Evolutionary conservation across 2,797 vertebrate genomes (phyloP), one percentile per base, ranked within the genome.

Genomic region (Amniataba percoides): DNA sequence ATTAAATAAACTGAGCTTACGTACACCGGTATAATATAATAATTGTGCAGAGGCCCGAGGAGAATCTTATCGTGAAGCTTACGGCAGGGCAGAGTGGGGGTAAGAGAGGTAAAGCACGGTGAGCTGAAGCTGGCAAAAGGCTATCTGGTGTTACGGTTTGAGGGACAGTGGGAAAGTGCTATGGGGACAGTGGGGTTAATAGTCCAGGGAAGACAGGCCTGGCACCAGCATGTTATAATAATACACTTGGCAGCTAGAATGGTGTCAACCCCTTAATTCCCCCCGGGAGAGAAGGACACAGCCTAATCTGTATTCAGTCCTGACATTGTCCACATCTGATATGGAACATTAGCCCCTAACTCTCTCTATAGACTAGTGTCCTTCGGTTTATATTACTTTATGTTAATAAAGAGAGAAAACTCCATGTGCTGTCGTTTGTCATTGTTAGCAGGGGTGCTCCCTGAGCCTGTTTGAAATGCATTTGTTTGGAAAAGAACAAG

Each of bases 311-410:
- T 98, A 99, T 99, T 97, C 98, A 98, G 97, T 96, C 95, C 97
- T 99, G 97, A 98, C 98, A 99, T 98, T 99, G 98, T 98, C 97
- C 97, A 96, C 96, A 99, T 98, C 97, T 98, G 97, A 98, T 98
- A 98, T 97, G 97, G 97, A 97, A 98, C 97, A 98, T 99, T 98
- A 98, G 97, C 97, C 97, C 95, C 97, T 97, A 97, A 97, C 97
- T 97, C 97, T 97, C 97, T 98, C 97, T 97, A 97, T 96, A 98
- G 97, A 98, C 97, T 97, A 96, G 96, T 98, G 97, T 98, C 97
- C 97, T 98, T 99, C 97, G 97, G 97, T 97, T 97, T 98, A 97
- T 98, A 98, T 98, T 98, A 97, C 97, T 99, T 97, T 98, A 98
- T 99, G 97, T 99, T 98, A 98, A 99, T 99, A 98, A 96, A 98